Percentiles rank a stretch among this genome's conserved stretches.
phyloP scores from a whole-genome alignment of 2,797 vertebrate species.

The Catharus ustulatus region DNA sequence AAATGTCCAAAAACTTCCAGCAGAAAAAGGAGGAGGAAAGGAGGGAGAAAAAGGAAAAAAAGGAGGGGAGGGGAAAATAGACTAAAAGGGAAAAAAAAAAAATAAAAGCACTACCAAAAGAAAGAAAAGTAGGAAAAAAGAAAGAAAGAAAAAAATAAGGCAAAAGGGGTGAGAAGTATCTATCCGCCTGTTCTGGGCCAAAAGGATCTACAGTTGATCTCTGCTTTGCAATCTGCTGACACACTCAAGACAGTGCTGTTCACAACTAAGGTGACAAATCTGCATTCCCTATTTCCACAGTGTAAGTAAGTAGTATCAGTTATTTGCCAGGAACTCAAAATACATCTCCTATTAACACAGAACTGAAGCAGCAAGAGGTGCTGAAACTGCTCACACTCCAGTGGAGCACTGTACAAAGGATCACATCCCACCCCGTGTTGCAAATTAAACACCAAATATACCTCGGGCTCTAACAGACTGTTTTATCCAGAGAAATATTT shows the following conservation, averaged over 20 bases:
- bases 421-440: neutral
- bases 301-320: neutral
- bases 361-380: neutral
- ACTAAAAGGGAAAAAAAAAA: neutral
- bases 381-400: neutral
- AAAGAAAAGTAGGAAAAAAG: neutral
- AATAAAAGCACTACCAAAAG: neutral
- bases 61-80: fast-evolving
- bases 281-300: neutral
- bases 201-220: neutral
- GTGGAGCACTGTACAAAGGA: neutral
- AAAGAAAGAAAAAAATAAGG: neutral
- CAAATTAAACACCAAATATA: neutral
- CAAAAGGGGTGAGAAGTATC: neutral
- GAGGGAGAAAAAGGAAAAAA: fast-evolving
- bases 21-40: neutral
- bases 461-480: neutral
- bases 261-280: neutral
- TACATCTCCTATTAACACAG: neutral
- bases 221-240: neutral
- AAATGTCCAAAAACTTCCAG: neutral
- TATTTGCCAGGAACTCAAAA: neutral
- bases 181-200: neutral
- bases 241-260: neutral
- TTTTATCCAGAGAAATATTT: neutral